phyloP scores from a whole-genome alignment of 2,797 vertebrate genomes.

The Muscicapa striata region DNA sequence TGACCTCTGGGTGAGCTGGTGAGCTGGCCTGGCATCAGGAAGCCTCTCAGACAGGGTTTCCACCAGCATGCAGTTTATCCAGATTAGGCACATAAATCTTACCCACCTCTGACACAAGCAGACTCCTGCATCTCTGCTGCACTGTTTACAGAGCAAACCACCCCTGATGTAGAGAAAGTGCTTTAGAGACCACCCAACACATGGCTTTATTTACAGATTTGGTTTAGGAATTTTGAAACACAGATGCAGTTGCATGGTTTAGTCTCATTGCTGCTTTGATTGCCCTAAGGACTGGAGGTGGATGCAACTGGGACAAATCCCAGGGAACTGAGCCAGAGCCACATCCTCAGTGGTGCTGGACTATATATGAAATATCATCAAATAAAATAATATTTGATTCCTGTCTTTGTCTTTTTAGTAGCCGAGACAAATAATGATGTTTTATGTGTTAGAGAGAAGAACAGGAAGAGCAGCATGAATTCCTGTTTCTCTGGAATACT shows the following conservation, averaged over 20 bases:
- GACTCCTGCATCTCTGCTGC: neutral
- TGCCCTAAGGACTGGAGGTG: neutral
- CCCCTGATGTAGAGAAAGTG: neutral
- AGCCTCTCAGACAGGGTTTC: neutral
- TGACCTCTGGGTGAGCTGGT: neutral
- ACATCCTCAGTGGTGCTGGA: neutral
- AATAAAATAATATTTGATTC: neutral
- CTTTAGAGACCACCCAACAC: neutral
- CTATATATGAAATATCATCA: neutral
- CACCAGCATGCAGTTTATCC: neutral
- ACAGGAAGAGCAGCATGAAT: conserved; percentile 9
- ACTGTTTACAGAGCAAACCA: neutral
- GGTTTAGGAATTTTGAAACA: neutral
- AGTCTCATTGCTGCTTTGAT: neutral
- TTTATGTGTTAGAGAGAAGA: neutral
- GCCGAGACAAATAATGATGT: neutral
- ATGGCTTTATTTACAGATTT: neutral
- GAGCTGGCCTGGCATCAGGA: neutral
- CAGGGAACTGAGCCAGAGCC: neutral
- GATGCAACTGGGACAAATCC: neutral
- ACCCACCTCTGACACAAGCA: neutral
- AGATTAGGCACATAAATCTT: neutral
- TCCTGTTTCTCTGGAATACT: conserved; percentile 22
- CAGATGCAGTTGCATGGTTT: rapidly evolving
- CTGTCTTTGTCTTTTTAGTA: conserved; percentile 53